Evolutionary conservation across 53 echinoderm and acorn worm species (phyloP).

Genomic region (Holothuria leucospilota): DNA sequence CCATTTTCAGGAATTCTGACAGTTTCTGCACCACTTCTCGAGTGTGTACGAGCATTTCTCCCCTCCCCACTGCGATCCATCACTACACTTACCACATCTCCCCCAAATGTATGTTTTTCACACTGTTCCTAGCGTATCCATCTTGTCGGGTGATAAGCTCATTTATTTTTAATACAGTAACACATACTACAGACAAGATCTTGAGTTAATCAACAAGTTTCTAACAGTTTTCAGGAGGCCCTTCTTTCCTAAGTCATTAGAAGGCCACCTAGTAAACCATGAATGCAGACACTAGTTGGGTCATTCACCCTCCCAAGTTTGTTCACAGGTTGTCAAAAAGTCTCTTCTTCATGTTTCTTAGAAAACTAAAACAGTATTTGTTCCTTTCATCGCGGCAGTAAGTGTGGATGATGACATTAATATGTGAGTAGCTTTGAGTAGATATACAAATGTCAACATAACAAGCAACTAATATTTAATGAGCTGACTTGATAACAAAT

Average conservation of each 20-base stretch:
- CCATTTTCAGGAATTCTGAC: neutral
- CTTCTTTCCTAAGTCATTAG: conserved; percentile 18
- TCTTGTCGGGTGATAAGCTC: conserved; percentile 27
- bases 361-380: no score
- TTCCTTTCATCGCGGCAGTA: no score
- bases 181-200: conserved; percentile 36
- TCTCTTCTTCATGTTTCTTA: no score
- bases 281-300: neutral
- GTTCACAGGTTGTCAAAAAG: neutral
- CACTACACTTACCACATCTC: neutral
- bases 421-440: no score
- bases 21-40: neutral
- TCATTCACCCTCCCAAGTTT: conserved; percentile 28
- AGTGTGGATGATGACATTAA: no score
- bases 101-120: conserved; percentile 34
- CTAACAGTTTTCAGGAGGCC: conserved; percentile 27
- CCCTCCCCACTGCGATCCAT: conserved; percentile 11
- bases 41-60: no score
- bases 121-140: conserved; percentile 28
- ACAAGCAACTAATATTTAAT: no score
- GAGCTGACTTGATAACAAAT: no score
- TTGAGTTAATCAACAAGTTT: conserved; percentile 40
- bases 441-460: no score
- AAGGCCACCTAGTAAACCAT: neutral
- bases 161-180: conserved; percentile 35